Evolutionary conservation across 2,888 invertebrate genomes (phyloP), one percentile per base, ranked within the genome.

Genomic region (Dasysyrphus tricinctus): DNA sequence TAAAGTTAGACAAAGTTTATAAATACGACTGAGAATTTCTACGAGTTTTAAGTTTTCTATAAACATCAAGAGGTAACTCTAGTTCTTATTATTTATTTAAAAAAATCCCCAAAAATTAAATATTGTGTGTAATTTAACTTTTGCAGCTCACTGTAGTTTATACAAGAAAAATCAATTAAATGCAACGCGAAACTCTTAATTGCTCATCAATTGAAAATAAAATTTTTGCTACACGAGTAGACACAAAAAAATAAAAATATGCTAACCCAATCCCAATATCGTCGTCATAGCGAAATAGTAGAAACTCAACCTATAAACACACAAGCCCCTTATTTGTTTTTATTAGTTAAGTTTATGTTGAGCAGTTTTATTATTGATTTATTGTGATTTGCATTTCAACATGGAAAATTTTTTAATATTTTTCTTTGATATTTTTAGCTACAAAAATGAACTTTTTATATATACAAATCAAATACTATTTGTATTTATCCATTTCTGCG

Each of bases 171-270:
- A 77, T 81, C 85, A 81, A 85, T 85, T 85, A 61, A 72, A 72
- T 77, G 57, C 76, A 76, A 67, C 51, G 70, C 63, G 81, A 77
- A 65, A 56, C 77, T 81, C 69, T 84, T 88, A 89, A 89, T 88
- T 89, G 88, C 80, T 73, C 83, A 74, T 83, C 88, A 88, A 89
- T 89, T 89, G 75, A 88, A 88, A 19, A 51, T 34, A 51, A 51
- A 37, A 51, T 11, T 37, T 24, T 51, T 37, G 49, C 29, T 39
- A 63, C 7, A 63, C 37, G 12, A 34, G 16, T 12, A 42, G 39
- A 63, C 39, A n/a, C 29, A 29, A 63, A 32, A 67, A 51, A 32
- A 51, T 51, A 14, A 1, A 16, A 67, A 67, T 4, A 4, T 47
- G 29, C 7, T 12, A 29, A 24, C 29, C 6, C 56, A 72, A 72